Evolutionary conservation across 2,113 vertebrate species (phyloP), one percentile per base, ranked within the genome.

Genomic region (Sardina pilchardus): DNA sequence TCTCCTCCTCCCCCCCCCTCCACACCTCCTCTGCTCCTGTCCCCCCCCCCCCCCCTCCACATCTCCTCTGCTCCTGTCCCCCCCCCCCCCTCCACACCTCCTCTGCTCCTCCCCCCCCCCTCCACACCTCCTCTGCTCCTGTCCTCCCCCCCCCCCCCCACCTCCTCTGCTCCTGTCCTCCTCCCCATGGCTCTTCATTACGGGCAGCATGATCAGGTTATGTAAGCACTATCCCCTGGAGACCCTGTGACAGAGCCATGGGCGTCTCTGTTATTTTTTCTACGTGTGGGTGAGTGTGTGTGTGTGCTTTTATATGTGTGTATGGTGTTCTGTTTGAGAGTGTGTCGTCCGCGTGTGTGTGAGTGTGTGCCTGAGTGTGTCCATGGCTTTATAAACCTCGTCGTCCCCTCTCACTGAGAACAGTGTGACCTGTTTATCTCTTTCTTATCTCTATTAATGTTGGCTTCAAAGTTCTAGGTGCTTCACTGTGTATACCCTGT

Each of bases 151-250:
- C 12, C 53, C 14, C 16, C 21, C 17, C 21, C 6, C 21, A 5
- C 21, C 17, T 21, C 12, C 21, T 24, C 21, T 63, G n/a, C n/a
- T n/a, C n/a, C n/a, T n/a, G n/a, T n/a, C n/a, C n/a, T n/a, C n/a
- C 24, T 63, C 56, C 24, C 59, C 21, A 63, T 4, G 2, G 26
- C 12, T 36, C 71, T 36, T 78, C 71, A 78, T 78, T 78, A 47
- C 7, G 81, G 84, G 78, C n/a, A 48, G 19, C 81, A 63, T 59
- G 16, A 47, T 85, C 86, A 88, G 63, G 83, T 93, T 91, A 91
- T 84, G 81, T 86, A 88, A 92, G 86, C 84, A 63, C 86, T 86
- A 86, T 88, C 81, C 26, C 85, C 59, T 30, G 0, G 1, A 75
- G 86, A 88, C 82, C 87, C 47, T 81, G 85, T 86, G 84, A 88